Base-by-base conservation (phyloP, 2,888 invertebrate species). In the Drosophila paranaensis region DNA sequence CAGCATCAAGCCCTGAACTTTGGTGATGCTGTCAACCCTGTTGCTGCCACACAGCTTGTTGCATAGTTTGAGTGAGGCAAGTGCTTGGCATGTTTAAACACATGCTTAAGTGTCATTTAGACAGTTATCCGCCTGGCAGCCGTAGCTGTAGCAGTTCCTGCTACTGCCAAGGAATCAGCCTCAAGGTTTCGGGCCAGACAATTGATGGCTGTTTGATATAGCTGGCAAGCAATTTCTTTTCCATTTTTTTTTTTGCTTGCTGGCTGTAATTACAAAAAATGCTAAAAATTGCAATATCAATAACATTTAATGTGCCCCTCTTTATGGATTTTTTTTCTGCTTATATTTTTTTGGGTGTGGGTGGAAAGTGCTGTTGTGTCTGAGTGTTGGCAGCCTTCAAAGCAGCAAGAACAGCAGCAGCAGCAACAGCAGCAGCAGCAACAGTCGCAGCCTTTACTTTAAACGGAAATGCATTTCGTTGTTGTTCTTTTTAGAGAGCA, bases 271-370 rank as follows among this genome's bases (percentile, higher is more conserved):
- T 90, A 84, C 89, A 90, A 90, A 54, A 54, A 79, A 88, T 69
- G 62, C 56, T 71, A 77, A 86, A 83, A 90, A 90, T 86, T 90
- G 89, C 81, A 90, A 90, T 91, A 90, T 91, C 90, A 90, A 91
- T 90, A 91, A 90, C 87, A 87, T 81, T 91, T 90, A 71, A 90
- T 69, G 79, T 69, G 51, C 45, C 37, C 55, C 54, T n/a, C 40
- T 37, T 30, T 40, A 40, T 25, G 40, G 9, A 1, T n/a, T 25
- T 33, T 45, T n/a, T n/a, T 46, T n/a, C 0, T 8, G 6, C 48
- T 11, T 43, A 13, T 13, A 4, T 20, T 13, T 9, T 27, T 37
- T 27, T 13, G 27, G 54, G 67, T 54, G 30, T 35, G 60, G 68
- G 64, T 60, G 64, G 62, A 57, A 77, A 82, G 79, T 84, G 76